These are phyloP conservation scores for Erebia aethiops DNA, from an alignment of 2,888 invertebrate species.

Conservation along the genomic window DNA sequence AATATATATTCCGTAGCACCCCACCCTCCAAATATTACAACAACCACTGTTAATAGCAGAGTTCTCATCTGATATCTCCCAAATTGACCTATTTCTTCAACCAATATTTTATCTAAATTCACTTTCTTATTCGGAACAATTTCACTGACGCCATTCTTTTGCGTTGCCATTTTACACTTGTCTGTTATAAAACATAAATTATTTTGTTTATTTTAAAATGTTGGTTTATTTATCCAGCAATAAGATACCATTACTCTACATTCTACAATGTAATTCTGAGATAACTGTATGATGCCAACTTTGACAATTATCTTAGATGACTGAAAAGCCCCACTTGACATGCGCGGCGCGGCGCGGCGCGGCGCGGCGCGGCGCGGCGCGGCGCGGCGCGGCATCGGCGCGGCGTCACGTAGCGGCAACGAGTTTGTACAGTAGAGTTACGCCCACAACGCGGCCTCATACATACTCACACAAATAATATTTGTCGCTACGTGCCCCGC, in stretches of 20 bases:
- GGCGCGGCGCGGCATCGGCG: too few species aligned
- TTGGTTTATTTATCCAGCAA: neutral
- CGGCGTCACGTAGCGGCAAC: too few species aligned
- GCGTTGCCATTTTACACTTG: constrained; percentile 2
- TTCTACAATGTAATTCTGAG: too few species aligned
- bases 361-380: too few species aligned
- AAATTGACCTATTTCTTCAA: constrained; percentile 53
- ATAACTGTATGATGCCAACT: too few species aligned
- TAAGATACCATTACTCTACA: neutral
- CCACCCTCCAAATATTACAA: constrained; percentile 46
- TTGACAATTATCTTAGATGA: too few species aligned
- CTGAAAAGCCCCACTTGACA: too few species aligned
- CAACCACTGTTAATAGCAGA: constrained; percentile 40
- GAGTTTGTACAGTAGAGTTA: too few species aligned
- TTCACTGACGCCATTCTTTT: neutral
- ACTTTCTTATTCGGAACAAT: constrained; percentile 34
- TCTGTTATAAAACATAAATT: neutral
- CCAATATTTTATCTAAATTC: constrained; percentile 51
- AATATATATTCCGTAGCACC: constrained; percentile 51
- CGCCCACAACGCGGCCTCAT: too few species aligned
- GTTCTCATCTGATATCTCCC: constrained; percentile 50
- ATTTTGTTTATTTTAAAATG: neutral
- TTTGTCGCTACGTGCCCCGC: too few species aligned
- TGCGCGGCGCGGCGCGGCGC: too few species aligned
- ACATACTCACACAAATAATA: too few species aligned